Evolutionary conservation across 2,888 invertebrate species (phyloP).

Genomic region (Trichogramma dendrolimi): DNA sequence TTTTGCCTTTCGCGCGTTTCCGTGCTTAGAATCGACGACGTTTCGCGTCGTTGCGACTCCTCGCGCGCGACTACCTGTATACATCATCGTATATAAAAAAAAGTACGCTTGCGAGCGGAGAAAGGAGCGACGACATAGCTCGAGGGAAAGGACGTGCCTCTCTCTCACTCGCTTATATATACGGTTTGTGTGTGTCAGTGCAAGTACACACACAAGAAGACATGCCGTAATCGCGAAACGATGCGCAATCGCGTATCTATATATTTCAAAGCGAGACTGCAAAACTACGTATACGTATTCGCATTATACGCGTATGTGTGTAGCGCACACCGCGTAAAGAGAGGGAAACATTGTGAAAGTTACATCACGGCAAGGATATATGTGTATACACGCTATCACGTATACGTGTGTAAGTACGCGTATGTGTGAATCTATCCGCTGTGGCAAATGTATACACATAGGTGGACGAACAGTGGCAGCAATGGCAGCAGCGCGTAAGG

Average conservation of each 20-base stretch:
- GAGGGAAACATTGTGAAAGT: slow-evolving; percentile 46
- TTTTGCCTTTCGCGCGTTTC: too few species aligned
- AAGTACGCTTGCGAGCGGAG: not conserved
- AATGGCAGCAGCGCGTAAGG: too few species aligned
- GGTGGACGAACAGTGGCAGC: too few species aligned
- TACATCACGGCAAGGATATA: slow-evolving; percentile 46
- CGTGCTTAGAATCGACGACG: too few species aligned
- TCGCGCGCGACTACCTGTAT: too few species aligned
- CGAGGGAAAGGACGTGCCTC: not conserved
- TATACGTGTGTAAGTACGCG: too few species aligned
- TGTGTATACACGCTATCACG: not conserved
- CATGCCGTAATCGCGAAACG: slow-evolving; percentile 26
- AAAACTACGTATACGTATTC: too few species aligned
- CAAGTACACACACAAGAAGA: not conserved
- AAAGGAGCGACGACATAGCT: slow-evolving; percentile 1
- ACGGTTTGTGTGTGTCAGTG: not conserved
- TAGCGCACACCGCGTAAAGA: slow-evolving; percentile 23
- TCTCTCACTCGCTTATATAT: not conserved
- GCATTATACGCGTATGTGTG: too few species aligned
- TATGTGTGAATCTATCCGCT: too few species aligned
- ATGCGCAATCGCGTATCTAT: slow-evolving; percentile 25
- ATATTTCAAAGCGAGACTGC: not conserved
- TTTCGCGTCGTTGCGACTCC: too few species aligned
- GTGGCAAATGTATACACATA: too few species aligned
- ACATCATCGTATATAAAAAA: too few species aligned